phyloP scores from a whole-genome alignment of 2,797 vertebrate species.

The Cetoscarus ocellatus region DNA sequence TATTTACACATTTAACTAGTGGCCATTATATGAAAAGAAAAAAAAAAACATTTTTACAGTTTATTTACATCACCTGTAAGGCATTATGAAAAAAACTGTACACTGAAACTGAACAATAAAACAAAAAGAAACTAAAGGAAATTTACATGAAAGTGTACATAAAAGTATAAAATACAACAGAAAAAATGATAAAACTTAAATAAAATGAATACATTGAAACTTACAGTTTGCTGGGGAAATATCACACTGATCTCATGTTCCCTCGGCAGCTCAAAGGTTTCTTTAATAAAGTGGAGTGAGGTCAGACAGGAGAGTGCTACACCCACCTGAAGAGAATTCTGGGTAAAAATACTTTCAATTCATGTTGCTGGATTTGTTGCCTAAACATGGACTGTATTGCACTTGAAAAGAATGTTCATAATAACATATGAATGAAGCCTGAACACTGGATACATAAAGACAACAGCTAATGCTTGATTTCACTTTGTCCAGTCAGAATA shows the following conservation, averaged over 20 bases:
- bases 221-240: not conserved
- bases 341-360: not conserved
- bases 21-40: slow-evolving; percentile 71
- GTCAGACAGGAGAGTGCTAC: not conserved
- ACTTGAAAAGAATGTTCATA: slow-evolving; percentile 20
- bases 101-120: slow-evolving; percentile 45
- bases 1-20: slow-evolving; percentile 80
- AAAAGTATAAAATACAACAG: slow-evolving; percentile 41
- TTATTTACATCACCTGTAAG: slow-evolving; percentile 78
- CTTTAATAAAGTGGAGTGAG: slow-evolving; percentile 14
- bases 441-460: not conserved
- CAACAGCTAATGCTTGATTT: not conserved
- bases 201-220: slow-evolving; percentile 23
- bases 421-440: not conserved
- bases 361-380: not conserved
- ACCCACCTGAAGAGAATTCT: not conserved
- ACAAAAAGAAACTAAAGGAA: slow-evolving; percentile 31
- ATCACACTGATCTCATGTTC: slow-evolving; percentile 5
- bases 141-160: slow-evolving; percentile 41
- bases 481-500: not conserved
- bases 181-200: slow-evolving; percentile 42
- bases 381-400: slow-evolving; percentile 29
- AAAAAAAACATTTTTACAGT: slow-evolving; percentile 60
- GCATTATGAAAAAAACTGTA: slow-evolving; percentile 67
- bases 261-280: slow-evolving; percentile 4